Evolutionary conservation across 2,113 vertebrate species (phyloP).

Genomic region (Gambusia affinis): DNA sequence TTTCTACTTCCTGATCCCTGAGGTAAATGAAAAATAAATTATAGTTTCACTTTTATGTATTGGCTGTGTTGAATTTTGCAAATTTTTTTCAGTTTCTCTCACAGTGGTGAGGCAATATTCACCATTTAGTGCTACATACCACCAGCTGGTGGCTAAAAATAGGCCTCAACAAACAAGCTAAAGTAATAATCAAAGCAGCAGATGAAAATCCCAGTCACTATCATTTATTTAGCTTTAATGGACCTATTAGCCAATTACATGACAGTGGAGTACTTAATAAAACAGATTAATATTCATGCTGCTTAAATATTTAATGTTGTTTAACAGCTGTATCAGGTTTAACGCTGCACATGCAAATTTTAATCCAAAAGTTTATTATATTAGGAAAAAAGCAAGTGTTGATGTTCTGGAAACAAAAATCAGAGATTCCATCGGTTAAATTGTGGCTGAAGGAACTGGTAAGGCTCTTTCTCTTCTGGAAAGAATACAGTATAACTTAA

Average conservation of each 20-base stretch:
- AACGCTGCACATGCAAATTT: too few species aligned
- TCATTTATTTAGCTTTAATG: background rate
- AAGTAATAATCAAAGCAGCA: slow-evolving; percentile 27
- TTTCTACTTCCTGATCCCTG: background rate
- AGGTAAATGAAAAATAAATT: slow-evolving; percentile 19
- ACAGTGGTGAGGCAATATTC: slow-evolving; percentile 27
- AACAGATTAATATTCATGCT: background rate
- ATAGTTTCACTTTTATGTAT: slow-evolving; percentile 5
- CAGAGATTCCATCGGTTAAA: too few species aligned
- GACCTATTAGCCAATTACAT: background rate
- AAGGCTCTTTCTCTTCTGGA: too few species aligned
- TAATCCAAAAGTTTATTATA: too few species aligned
- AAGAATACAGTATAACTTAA: too few species aligned
- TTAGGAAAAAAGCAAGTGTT: too few species aligned
- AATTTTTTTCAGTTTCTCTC: slow-evolving; percentile 37
- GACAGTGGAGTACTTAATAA: background rate
- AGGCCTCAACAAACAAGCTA: slow-evolving; percentile 34
- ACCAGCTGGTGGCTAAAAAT: slow-evolving; percentile 51
- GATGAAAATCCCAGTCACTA: slow-evolving; percentile 8
- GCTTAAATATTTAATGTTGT: too few species aligned
- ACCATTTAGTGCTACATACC: too few species aligned
- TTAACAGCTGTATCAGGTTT: too few species aligned
- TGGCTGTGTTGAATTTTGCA: slow-evolving; percentile 46
- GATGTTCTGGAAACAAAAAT: too few species aligned
- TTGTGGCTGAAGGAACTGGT: too few species aligned